Base-by-base conservation (phyloP, 2,888 invertebrate genomes). In the Drosophila sordidula region DNA sequence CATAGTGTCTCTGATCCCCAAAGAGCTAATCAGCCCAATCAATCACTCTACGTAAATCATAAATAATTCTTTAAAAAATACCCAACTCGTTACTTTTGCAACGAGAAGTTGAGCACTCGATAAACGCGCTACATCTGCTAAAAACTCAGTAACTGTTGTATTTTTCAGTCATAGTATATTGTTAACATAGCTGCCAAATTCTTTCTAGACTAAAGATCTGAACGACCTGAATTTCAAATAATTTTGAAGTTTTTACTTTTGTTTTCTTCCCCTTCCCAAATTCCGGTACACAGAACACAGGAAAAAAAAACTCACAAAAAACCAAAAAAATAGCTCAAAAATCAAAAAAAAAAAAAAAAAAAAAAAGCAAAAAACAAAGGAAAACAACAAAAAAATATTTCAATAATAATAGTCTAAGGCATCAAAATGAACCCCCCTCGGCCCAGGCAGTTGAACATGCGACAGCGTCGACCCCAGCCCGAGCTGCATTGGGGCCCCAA, bases 401-500 rank as follows among this genome's bases (percentile, higher is more conserved):
- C 8, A 8, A 29, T 8, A 29, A 29, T 29, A 29, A 29, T 29
- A 29, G 29, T 8, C 2, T 8, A 29, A 29, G 29, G 8, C 29
- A 29, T 6, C 29, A 8, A 11, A 25, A 76, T 76, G 75, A 66
- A 68, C 11, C 61, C 65, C 0, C 56, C 66, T 18, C 55, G 45
- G 29, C 45, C 12, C 38, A 38, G 58, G 11, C 65, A 57, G n/a
- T 3, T 57, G 11, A 45, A 45, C 14, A 1, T 54, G 38, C 73
- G 55, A 1, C 59, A 46, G 4, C 68, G 16, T 1, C 67, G 39
- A 6, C n/a, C 36, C 6, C 56, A 50, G 36, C 63, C 29, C 5
- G 55, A 49, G 18, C 14, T 58, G 11, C 61, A 62, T 6, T 63
- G 56, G 70, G 68, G 58, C 0, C 63, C 44, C 4, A 51, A 58